Percentiles rank a stretch among this genome's conserved stretches.
phyloP scores from a whole-genome alignment of 2,888 invertebrate species.

The Nymphalis c-album region DNA sequence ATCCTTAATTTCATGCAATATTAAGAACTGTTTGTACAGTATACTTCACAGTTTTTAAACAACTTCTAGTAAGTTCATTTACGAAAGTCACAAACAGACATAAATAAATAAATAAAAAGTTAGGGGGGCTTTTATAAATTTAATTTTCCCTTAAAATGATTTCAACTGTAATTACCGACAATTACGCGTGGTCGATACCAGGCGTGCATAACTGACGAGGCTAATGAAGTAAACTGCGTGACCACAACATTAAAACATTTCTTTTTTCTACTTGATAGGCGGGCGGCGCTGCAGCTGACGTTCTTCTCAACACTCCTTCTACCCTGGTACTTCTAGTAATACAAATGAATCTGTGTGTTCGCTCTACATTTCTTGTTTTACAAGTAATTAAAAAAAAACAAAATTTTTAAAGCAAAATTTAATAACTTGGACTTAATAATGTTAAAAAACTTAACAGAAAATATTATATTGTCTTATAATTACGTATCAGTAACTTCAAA shows the following conservation, averaged over 20 bases:
- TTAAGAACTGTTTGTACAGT: too few species aligned
- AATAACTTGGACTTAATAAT: too few species aligned
- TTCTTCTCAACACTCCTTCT: slow-evolving; percentile 53
- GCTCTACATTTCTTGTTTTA: slow-evolving; percentile 43
- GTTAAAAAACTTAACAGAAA: too few species aligned
- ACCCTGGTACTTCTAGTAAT: slow-evolving; percentile 36
- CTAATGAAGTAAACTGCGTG: slow-evolving; percentile 72
- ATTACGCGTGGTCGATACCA: slow-evolving; percentile 48
- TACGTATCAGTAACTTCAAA: too few species aligned
- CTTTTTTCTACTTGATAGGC: slow-evolving; percentile 50
- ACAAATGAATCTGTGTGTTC: slow-evolving; percentile 26
- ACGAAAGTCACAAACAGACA: background rate
- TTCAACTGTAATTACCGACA: slow-evolving; percentile 50
- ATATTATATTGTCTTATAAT: too few species aligned
- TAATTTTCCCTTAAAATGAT: slow-evolving; percentile 21
- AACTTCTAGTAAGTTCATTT: too few species aligned
- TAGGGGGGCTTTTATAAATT: background rate
- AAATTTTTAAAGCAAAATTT: background rate
- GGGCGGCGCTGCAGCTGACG: slow-evolving; percentile 52
- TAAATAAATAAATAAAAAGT: background rate
- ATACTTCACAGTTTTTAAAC: too few species aligned
- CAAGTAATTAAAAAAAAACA: too few species aligned
- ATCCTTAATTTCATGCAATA: too few species aligned
- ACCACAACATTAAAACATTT: slow-evolving; percentile 71
- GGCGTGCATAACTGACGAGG: slow-evolving; percentile 61